Base-by-base conservation (phyloP, 2,797 vertebrate genomes). In the Ctenopoma kingsleyae region DNA sequence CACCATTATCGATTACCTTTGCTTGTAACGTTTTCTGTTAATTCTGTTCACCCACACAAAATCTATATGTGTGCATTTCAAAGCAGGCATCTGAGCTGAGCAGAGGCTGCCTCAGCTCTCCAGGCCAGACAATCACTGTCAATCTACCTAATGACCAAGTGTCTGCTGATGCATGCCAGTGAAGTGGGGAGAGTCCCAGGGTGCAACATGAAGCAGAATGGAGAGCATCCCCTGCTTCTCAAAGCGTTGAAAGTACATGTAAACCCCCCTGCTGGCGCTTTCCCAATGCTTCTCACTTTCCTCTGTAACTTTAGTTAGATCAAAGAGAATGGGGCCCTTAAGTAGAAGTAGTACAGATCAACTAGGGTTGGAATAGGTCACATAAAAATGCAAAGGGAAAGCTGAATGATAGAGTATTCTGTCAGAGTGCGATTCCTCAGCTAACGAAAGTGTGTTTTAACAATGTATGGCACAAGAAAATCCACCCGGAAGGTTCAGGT, bases 21-120 rank as follows among this genome's bases (percentile, higher is more conserved):
- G 86, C 90, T 90, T 90, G 91, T 93, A 92, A 92, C 90, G 84
- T 88, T 93, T 93, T 92, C 91, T 90, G 90, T 93, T 94, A 93
- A 93, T 93, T 93, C 93, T 90, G 88, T 93, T 90, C 86, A 80
- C 86, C 86, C 84, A 80, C 87, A 91, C 87, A 91, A 89, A 93
- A 94, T 95, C 93, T 85, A 94, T 94, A 92, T 56, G 80, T 88
- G 89, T 91, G 88, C 88, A 89, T 91, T 90, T 90, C 87, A 91
- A 91, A 92, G 90, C 67, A 83, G 88, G 87, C 82, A 74, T 85
- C 86, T 71, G 82, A 85, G 84, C 61, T n/a, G 76, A 74, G 87
- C 62, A 41, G 62, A 76, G 83, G 82, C 82, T 85, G 88, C 87
- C 84, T 87, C 80, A 67, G 76, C 87, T 92, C 87, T 72, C 82